These are phyloP conservation scores for Loris lydekkerianus DNA, from an alignment of 2,797 vertebrate species.

Conservation along the genomic window DNA sequence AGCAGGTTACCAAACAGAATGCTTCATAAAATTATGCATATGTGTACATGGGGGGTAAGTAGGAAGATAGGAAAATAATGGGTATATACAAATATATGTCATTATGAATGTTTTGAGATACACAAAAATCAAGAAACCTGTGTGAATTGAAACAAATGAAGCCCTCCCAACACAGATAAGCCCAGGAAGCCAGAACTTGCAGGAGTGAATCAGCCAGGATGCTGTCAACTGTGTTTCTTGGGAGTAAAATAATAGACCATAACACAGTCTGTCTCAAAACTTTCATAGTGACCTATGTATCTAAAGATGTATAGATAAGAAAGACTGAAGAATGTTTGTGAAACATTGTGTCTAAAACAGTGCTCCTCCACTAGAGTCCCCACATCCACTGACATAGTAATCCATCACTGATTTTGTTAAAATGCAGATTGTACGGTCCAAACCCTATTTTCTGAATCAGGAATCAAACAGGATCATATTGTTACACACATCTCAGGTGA, in stretches of 20 bases:
- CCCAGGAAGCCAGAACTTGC: no score
- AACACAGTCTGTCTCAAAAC: no score
- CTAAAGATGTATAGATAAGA: background rate
- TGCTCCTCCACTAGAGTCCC: background rate
- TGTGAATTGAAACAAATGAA: no score
- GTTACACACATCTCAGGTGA: background rate
- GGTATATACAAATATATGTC: background rate
- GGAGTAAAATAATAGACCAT: no score
- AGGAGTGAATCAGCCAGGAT: no score
- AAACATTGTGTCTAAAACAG: background rate
- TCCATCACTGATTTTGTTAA: background rate
- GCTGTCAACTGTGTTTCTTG: no score
- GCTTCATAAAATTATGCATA: background rate
- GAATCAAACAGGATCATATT: background rate
- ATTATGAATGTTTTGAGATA: no score
- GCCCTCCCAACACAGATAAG: no score
- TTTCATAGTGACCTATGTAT: no score
- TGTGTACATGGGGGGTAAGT: background rate
- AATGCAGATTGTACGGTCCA: background rate
- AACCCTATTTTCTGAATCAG: background rate
- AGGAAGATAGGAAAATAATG: background rate
- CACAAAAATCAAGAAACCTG: no score
- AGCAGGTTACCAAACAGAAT: background rate
- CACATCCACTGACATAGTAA: background rate
- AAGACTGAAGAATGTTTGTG: background rate